Percentiles rank a stretch among this genome's conserved stretches.
phyloP scores from a whole-genome alignment of 2,888 invertebrate genomes.

The Drosophila kambysellisi region DNA sequence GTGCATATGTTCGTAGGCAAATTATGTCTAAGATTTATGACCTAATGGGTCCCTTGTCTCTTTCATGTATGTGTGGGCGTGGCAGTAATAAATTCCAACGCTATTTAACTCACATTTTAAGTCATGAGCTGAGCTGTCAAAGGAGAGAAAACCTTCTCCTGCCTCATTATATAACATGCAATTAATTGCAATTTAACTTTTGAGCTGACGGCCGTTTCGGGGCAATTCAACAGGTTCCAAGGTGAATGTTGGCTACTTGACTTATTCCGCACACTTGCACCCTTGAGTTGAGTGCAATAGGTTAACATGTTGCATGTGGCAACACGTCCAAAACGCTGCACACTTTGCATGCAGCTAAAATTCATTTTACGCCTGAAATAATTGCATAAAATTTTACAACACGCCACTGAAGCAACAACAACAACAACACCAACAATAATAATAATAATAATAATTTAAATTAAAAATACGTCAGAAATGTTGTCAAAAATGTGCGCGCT shows the following conservation, averaged over 20 bases:
- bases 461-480: constrained; percentile 35
- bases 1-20: constrained; percentile 64
- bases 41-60: constrained; percentile 28
- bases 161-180: constrained; percentile 56
- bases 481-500: constrained; percentile 58
- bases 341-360: constrained; percentile 56
- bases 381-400: constrained; percentile 55
- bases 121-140: constrained; percentile 56
- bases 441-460: constrained; percentile 14
- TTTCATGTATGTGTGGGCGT: constrained; percentile 23
- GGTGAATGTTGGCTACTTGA: constrained; percentile 64
- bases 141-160: constrained; percentile 30
- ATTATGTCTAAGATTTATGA: constrained; percentile 69
- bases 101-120: constrained; percentile 60
- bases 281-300: constrained; percentile 29
- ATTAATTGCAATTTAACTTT: constrained; percentile 63
- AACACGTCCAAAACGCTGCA: constrained; percentile 18
- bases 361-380: constrained; percentile 60
- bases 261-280: constrained; percentile 13
- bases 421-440: neutral
- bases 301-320: constrained; percentile 71
- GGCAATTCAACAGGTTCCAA: constrained; percentile 72
- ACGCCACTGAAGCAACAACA: constrained; percentile 51
- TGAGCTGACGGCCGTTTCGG: constrained; percentile 23
- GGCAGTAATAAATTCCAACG: constrained; percentile 52